Evolutionary conservation across 2,113 vertebrate species (phyloP).

Genomic region (Hemicordylus capensis): DNA sequence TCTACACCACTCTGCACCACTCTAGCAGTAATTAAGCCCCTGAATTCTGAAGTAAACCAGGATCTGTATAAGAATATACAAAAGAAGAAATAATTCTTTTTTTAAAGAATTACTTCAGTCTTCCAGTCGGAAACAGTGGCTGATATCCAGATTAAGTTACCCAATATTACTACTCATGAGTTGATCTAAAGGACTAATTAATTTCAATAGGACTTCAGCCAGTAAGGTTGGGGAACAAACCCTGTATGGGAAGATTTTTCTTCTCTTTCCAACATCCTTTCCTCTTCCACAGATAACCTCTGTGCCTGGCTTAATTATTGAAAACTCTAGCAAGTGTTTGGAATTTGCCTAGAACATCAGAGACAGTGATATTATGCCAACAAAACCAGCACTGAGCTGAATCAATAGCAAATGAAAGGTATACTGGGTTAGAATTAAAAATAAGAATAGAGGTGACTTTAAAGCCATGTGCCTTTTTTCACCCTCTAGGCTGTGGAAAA

Average conservation of each 20-base stretch:
- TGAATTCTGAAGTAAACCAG: too few species aligned
- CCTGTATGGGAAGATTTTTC: neutral
- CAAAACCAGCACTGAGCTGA: conserved; percentile 50
- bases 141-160: too few species aligned
- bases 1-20: too few species aligned
- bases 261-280: conserved; percentile 5
- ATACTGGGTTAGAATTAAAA: conserved; percentile 60
- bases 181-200: too few species aligned
- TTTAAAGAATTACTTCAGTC: too few species aligned
- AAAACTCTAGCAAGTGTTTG: conserved; percentile 36
- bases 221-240: neutral
- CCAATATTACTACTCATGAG: too few species aligned
- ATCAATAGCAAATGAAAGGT: conserved; percentile 64
- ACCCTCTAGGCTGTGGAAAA: conserved; percentile 37
- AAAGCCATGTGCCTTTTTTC: conserved; percentile 1
- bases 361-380: conserved; percentile 47
- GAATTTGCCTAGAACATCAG: conserved; percentile 34
- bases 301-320: conserved; percentile 34
- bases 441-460: conserved; percentile 62
- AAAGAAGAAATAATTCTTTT: too few species aligned
- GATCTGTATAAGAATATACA: too few species aligned
- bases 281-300: neutral
- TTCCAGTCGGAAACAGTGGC: too few species aligned
- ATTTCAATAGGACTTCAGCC: too few species aligned
- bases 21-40: too few species aligned